Base-by-base conservation (phyloP, 2,888 invertebrate species). In the Acrobeloides nanus region DNA sequence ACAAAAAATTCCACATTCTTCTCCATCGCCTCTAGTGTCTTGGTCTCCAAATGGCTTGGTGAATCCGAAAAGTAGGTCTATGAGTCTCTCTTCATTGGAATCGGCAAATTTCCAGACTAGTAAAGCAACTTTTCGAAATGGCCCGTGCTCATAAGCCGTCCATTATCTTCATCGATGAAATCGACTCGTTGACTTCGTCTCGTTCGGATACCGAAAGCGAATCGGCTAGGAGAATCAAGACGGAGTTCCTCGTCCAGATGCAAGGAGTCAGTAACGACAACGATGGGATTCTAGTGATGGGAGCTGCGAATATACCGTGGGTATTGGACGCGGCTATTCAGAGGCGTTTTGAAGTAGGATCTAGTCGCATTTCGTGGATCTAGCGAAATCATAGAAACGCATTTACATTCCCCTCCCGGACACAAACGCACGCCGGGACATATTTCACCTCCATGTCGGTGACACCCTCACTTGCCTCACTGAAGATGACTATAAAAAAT, bases 1-100 rank as follows among this genome's bases (percentile, higher is more conserved):
- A 95, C 97, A 1, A 90, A 90, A 75, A 93, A 95, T 75, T 97
- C 97, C 0, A 95, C 92, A 34, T 99, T 97, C 78, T 92, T 99
- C 79, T 89, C 92, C 5, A 92, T 97, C 0, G 95, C 95, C 1
- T 93, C 93, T 52, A 90, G 95, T 21, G 92, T 97, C 80, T 81
- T 97, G 57, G 93, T 97, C 52, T 95, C 93, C 21, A 97, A 99
- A 78, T 99, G 97, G 97, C 81, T 97, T 46, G 97, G 97, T 62
- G 97, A 99, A 77, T 93, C 93, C 58, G 97, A 99, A 77, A 97
- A 97, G 77, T 77, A 52, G 48, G 53, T 38, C n/a, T n/a, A n/a
- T n/a, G n/a, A n/a, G n/a, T n/a, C n/a, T n/a, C n/a, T n/a, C n/a
- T n/a, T n/a, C n/a, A n/a, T n/a, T n/a, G n/a, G n/a, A n/a, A n/a